Conservation (phyloP, 1,140 invertebrate genomes). For the Drosophila ambigua region DNA sequence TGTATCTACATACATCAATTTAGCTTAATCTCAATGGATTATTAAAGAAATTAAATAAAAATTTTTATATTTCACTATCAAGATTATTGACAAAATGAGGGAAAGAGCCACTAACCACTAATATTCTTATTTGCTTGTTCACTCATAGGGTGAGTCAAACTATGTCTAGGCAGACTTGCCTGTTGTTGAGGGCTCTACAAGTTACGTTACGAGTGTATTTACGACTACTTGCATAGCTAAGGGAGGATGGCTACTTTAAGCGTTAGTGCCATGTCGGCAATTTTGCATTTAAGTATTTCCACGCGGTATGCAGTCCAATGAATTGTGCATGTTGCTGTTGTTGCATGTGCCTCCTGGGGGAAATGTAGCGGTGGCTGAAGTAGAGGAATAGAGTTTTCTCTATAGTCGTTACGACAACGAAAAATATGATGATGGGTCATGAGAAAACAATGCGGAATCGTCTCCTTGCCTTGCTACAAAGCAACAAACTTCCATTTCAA, state of each 20-base stretch:
- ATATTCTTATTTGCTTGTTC: too few species aligned
- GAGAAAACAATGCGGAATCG: constrained; percentile 17
- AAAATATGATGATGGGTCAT: constrained; percentile 39
- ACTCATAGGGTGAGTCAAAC: constrained; percentile 2
- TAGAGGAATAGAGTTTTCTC: not conserved
- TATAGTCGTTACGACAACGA: constrained; percentile 22
- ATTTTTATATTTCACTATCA: too few species aligned
- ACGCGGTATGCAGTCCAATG: constrained; percentile 35
- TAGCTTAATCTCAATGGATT: too few species aligned
- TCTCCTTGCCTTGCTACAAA: constrained; percentile 15
- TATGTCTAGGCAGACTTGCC: constrained; percentile 11
- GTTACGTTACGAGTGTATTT: constrained; percentile 20
- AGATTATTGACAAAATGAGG: too few species aligned
- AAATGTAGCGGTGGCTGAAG: constrained; percentile 10
- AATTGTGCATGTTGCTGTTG: constrained; percentile 39
- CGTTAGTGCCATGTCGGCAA: constrained; percentile 39
- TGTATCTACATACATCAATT: too few species aligned
- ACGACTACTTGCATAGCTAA: constrained; percentile 17
- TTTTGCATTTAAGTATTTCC: constrained; percentile 50
- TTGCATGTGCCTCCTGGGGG: constrained; percentile 41
- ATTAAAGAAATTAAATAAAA: too few species aligned
- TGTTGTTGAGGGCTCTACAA: constrained; percentile 23
- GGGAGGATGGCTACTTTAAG: constrained; percentile 55
- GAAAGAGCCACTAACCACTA: too few species aligned
- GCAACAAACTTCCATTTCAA: constrained; percentile 66